A percentile compares a stretch with the other conserved stretches of the same genome.
Conservation (phyloP, 1,140 invertebrate genomes). For the Solenopsis invicta region DNA sequence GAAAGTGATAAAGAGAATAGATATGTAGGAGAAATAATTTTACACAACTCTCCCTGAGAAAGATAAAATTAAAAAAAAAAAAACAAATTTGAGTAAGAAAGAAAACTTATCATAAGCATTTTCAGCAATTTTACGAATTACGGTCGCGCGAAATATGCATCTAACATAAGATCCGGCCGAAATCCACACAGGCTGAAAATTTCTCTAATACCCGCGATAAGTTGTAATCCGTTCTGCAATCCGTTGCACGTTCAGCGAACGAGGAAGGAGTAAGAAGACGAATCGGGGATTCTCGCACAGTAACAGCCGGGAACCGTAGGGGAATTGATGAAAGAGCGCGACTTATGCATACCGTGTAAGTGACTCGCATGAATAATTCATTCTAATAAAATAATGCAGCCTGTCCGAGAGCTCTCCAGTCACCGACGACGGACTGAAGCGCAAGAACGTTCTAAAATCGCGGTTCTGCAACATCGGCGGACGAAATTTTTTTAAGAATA, state of each 20-base stretch:
- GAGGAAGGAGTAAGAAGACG: conserved; percentile 43
- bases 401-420: conserved; percentile 60
- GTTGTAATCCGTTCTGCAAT: conserved; percentile 36
- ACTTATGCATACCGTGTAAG: conserved; percentile 86
- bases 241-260: conserved; percentile 52
- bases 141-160: conserved; percentile 30
- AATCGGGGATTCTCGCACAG: conserved; percentile 20
- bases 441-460: conserved; percentile 65
- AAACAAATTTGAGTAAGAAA: neutral
- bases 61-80: neutral
- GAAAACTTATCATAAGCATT: conserved; percentile 57
- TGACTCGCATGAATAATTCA: conserved; percentile 86
- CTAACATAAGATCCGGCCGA: conserved; percentile 31
- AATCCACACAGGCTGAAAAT: conserved; percentile 54
- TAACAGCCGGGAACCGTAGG: conserved; percentile 47
- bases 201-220: conserved; percentile 33
- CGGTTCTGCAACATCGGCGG: neutral
- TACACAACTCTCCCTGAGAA: neutral
- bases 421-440: conserved; percentile 36
- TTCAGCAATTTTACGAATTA: conserved; percentile 64
- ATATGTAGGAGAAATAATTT: conserved; percentile 9
- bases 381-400: conserved; percentile 86
- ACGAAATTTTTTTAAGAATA: conserved; percentile 1
- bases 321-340: conserved; percentile 84
- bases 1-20: neutral